Base-by-base conservation (phyloP, 2,113 vertebrate species). In the Notarius quadriscutis region DNA sequence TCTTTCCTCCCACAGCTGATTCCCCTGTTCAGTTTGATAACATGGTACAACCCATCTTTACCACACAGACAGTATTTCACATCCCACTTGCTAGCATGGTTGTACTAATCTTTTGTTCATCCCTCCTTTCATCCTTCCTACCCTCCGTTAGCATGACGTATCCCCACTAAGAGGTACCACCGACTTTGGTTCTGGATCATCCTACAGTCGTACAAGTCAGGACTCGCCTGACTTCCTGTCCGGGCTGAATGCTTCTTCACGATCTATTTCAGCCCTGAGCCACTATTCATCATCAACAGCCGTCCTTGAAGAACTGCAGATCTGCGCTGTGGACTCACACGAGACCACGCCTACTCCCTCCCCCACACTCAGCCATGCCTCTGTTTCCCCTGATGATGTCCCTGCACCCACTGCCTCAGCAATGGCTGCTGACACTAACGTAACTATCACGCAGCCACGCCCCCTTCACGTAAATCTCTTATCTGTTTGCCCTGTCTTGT, bases 361-460 rank as follows among this genome's bases (percentile, higher is more conserved):
- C 93, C 96, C 97, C 92, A 95, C 96, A 89, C 92, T 96, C 95
- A 97, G 95, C 96, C 96, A 95, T 91, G 95, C 94, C 93, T 97
- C 96, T 87, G 90, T 95, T 88, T 93, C 94, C 89, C 94, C 95
- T 94, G 95, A 95, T 88, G 95, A 95, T 93, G 96, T 94, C 94
- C 93, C 92, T 89, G 92, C 92, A 92, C 92, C 93, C 92, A 91
- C 93, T 92, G 30, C 55, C 94, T 93, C 92, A 89, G 93, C 93
- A 86, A 89, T 94, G 91, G 91, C 94, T 93, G 93, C 95, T 94
- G 92, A 93, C 89, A 95, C 96, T 95, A 96, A 95, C 92, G 96
- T 97, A 97, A 97, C 97, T 97, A 97, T 96, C 93, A 93, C 92
- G 93, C 89, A 89, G 89, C 84, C 86, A 89, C 88, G 84, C 62